Base-by-base conservation (phyloP, 2,888 invertebrate genomes). In the Rhaphigaster nebulosa region DNA sequence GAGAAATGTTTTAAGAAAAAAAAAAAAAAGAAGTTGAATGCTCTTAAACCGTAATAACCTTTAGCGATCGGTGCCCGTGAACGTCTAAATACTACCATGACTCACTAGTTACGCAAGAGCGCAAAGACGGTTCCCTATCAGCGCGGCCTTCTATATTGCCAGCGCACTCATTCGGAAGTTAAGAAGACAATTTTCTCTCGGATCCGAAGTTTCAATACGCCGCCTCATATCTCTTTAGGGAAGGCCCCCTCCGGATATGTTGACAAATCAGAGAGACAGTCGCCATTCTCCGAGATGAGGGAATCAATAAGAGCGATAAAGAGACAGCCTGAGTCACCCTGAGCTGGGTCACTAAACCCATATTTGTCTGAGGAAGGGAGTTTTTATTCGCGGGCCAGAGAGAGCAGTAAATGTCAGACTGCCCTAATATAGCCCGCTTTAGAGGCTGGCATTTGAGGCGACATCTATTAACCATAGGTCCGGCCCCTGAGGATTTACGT, bases 141-240 rank as follows among this genome's bases (percentile, higher is more conserved):
- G 45, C 65, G 4, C 41, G 3, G 65, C 56, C 52, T 54, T 87
- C 52, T 87, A 56, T 87, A 54, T 87, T 54, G 52, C 34, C 29
- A 65, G 88, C 12, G 56, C 41, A 88, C 41, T 88, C 88, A 88
- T 88, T 88, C 88, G 56, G 60, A 88, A 56, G 88, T 65, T 88
- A 60, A 60, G 60, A 88, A 65, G 54, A 88, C 88, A 88, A 88
- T 88, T 88, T 60, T 88, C 88, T 65, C 56, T 65, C 88, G 41
- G 41, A 60, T 56, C 88, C 60, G 38, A 60, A 65, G 41, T 88
- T 56, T 56, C 56, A 84, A 84, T 84, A 84, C 84, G 5, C 84
- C 84, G 41, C n/a, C 84, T 84, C 84, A 84, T 84, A 84, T 84
- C 84, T 84, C 84, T 50, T 84, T 84, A 84, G 84, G 84, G 84